phyloP scores from a whole-genome alignment of 1,140 invertebrate species.

The Orchestia grillus region DNA sequence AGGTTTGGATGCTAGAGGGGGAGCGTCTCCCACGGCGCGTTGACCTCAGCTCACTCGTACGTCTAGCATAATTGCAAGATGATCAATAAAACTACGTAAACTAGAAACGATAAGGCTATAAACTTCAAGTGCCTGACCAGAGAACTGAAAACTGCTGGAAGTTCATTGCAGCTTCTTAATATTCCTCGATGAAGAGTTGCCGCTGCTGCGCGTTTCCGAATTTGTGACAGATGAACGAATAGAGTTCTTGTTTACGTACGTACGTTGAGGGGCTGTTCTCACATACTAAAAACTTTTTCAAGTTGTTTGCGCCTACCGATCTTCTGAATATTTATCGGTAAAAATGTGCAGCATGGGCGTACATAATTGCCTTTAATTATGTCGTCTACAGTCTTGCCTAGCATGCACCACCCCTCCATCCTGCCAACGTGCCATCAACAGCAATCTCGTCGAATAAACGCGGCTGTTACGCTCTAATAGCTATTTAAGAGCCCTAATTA shows the following conservation, averaged over 20 bases:
- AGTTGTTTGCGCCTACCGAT: background rate
- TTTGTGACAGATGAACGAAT: background rate
- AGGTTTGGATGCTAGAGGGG: background rate
- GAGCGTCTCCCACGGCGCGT: background rate
- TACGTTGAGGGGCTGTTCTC: background rate
- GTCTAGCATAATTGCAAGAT: background rate
- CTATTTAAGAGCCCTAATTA: background rate
- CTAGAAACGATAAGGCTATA: background rate
- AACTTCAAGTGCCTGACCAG: background rate
- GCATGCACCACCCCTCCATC: background rate
- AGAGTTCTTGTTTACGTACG: background rate
- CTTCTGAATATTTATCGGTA: background rate
- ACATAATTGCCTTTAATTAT: background rate
- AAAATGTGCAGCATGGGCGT: background rate
- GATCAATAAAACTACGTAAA: background rate
- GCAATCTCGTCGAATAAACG: background rate
- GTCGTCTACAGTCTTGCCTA: background rate
- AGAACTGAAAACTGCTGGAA: background rate
- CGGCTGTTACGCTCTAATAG: background rate
- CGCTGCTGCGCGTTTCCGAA: background rate
- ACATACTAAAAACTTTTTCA: background rate
- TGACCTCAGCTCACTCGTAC: background rate
- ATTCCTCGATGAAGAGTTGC: background rate
- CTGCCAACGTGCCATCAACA: background rate
- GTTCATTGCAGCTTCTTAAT: background rate